phyloP scores from a whole-genome alignment of 2,113 vertebrate genomes.

The Scatophagus argus region DNA sequence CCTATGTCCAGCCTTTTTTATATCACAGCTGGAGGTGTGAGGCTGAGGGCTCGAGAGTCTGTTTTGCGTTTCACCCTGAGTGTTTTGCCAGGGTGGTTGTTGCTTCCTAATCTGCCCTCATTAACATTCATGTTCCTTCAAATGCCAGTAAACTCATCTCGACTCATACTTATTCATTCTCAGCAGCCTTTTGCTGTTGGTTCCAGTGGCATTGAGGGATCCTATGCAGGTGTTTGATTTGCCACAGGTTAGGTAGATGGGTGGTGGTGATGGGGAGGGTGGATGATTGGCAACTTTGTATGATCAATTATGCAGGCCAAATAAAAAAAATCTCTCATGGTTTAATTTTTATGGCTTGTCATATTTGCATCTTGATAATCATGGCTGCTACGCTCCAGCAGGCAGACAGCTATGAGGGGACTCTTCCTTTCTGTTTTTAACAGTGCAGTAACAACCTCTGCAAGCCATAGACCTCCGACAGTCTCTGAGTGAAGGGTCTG shows the following conservation, averaged over 20 bases:
- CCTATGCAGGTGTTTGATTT: constrained; percentile 67
- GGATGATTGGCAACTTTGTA: constrained; percentile 29
- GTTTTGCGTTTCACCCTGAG: constrained; percentile 24
- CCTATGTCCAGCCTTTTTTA: constrained; percentile 10
- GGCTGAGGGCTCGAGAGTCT: constrained; percentile 41
- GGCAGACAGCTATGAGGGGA: constrained; percentile 27
- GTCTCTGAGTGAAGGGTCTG: constrained; percentile 52
- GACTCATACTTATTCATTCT: constrained; percentile 56
- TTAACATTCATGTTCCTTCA: constrained; percentile 63
- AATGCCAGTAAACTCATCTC: constrained; percentile 61
- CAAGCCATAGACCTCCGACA: constrained; percentile 52
- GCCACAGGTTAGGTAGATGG: constrained; percentile 69
- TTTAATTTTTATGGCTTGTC: constrained; percentile 45
- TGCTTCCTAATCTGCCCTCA: constrained; percentile 58
- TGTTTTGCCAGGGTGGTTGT: constrained; percentile 49
- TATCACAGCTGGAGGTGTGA: constrained; percentile 53
- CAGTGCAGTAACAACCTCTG: constrained; percentile 54
- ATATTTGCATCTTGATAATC: constrained; percentile 61
- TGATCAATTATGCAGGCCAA: constrained; percentile 62
- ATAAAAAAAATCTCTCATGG: constrained; percentile 31
- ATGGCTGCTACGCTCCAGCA: constrained; percentile 60
- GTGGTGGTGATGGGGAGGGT: constrained; percentile 40
- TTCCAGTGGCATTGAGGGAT: constrained; percentile 30
- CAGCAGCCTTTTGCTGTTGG: constrained; percentile 34
- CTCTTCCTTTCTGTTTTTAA: constrained; percentile 36